Conservation (phyloP, 2,888 invertebrate species). For the Pseudeuparius sepicola region DNA sequence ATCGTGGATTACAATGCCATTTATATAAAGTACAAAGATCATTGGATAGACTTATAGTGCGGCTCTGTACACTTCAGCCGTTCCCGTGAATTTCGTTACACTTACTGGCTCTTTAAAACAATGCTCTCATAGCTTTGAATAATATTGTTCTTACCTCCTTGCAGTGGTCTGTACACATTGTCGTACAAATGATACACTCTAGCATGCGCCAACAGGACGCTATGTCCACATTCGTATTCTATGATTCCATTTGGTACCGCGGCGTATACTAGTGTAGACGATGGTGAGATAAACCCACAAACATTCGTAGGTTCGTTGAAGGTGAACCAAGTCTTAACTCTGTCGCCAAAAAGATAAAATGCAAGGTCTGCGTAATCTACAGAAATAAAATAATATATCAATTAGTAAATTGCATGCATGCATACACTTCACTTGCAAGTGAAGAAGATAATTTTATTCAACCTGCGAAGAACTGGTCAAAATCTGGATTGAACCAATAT, state of each 20-base stretch:
- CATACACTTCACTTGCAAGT: too few relatives aligned
- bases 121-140: too few relatives aligned
- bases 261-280: conserved; percentile 20
- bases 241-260: conserved; percentile 12
- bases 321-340: conserved; percentile 27
- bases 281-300: conserved; percentile 20
- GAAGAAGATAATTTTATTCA: too few relatives aligned
- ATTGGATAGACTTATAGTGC: too few relatives aligned
- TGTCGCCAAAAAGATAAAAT: conserved; percentile 24
- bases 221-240: conserved; percentile 49
- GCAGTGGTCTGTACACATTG: conserved; percentile 32
- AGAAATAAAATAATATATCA: too few relatives aligned
- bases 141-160: conserved; percentile 31
- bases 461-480: too few relatives aligned
- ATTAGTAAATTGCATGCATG: too few relatives aligned
- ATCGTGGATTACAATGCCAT: too few relatives aligned
- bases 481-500: conserved; percentile 23
- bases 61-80: too few relatives aligned
- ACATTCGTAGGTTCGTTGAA: conserved; percentile 25
- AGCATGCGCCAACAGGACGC: conserved; percentile 39
- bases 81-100: too few relatives aligned
- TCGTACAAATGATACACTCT: conserved; percentile 37
- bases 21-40: too few relatives aligned
- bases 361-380: conserved; percentile 25
- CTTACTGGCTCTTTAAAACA: too few relatives aligned